A percentile compares a stretch with the other conserved stretches of the same genome.
These are phyloP conservation scores for Pseudococcus longispinus DNA, from an alignment of 2,888 invertebrate species.

Conservation along the genomic window DNA sequence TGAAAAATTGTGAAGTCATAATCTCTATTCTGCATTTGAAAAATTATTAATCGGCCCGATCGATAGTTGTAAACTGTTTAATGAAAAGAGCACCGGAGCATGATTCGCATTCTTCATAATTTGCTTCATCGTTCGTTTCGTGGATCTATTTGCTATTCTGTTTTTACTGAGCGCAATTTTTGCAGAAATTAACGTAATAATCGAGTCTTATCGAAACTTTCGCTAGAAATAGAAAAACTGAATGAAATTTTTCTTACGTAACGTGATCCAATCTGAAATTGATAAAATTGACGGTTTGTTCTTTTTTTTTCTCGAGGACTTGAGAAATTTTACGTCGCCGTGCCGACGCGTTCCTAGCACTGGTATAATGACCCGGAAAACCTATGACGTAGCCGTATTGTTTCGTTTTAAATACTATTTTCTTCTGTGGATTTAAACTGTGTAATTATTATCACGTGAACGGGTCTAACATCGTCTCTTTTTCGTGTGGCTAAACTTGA, in stretches of 20 bases:
- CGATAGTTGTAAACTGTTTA: no score
- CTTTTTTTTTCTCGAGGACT: background rate
- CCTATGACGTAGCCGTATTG: background rate
- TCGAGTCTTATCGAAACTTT: no score
- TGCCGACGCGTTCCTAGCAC: background rate
- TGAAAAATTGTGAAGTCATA: no score
- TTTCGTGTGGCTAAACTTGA: background rate
- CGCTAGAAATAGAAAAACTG: background rate
- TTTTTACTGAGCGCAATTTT: no score
- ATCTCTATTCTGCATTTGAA: no score
- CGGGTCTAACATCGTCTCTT: background rate
- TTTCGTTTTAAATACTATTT: slow-evolving; percentile 5
- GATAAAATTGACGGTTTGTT: background rate
- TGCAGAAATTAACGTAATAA: no score
- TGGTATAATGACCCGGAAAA: slow-evolving; percentile 13
- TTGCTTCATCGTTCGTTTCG: no score
- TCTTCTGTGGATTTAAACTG: background rate
- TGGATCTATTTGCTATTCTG: no score
- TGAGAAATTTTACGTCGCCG: background rate
- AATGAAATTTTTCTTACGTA: background rate
- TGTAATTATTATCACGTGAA: background rate
- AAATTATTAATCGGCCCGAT: no score
- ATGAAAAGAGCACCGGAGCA: no score
- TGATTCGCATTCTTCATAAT: no score
- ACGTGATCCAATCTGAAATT: background rate